Evolutionary conservation across 2,888 invertebrate genomes (phyloP), one percentile per base, ranked within the genome.

Genomic region (Epistrophe eligans): DNA sequence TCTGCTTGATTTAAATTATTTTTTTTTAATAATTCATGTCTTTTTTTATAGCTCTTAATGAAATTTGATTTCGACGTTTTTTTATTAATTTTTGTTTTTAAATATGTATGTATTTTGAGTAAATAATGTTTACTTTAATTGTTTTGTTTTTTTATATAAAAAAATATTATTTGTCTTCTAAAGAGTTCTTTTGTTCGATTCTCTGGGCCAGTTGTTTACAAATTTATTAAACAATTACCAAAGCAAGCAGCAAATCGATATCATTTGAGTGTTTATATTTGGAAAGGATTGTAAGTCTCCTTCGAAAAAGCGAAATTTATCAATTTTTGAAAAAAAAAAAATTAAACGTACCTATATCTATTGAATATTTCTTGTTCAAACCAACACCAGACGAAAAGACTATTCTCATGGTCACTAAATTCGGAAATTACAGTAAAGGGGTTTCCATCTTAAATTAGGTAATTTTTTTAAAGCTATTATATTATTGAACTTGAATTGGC

Each of bases 151-250:
- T 52, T 35, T 35, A 8, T 85, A 50, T 50, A 81, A 82, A 77
- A n/a, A 85, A 87, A 88, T 79, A 80, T 88, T 88, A 84, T 77
- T 84, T 88, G 82, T 88, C 79, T 79, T 87, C 72, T 82, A 77
- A 62, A 32, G 70, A 50, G 62, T 24, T 19, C 64, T 70, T 19
- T 7, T 19, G 24, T 58, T 76, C 58, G 71, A 40, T 71, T 40
- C 70, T 66, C 48, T 79, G 43, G 70, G 60, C 74, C 24, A 73
- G 72, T 38, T 79, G 81, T 76, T 64, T 72, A 71, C 70, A 48
- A 73, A 62, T 32, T 13, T 32, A 45, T 71, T 52, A 58, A 35
- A 28, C 24, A 28, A 64, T 55, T 17, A 76, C 19, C 13, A 11
- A 52, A 35, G 67, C 38, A 17, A 60, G 40, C 40, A 80, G 66